Base-by-base conservation (phyloP, 1,140 invertebrate species). In the Tetraneura akinire region DNA sequence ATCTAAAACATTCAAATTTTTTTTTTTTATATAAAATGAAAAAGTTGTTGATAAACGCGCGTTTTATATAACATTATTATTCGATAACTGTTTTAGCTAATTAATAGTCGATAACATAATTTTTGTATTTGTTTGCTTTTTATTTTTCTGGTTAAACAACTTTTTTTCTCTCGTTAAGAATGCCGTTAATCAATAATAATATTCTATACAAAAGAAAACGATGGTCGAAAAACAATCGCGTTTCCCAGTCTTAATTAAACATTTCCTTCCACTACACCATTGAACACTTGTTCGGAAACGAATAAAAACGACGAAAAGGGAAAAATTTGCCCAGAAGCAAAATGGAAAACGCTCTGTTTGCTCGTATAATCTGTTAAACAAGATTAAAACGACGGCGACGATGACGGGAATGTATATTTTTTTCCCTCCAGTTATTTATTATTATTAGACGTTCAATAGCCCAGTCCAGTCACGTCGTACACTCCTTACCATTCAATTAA, bases 201-300 rank as follows among this genome's bases (percentile, higher is more conserved):
- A n/a, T n/a, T n/a, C n/a, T n/a, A n/a, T n/a, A n/a, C n/a, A n/a
- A n/a, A n/a, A n/a, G n/a, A n/a, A n/a, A n/a, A n/a, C n/a, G n/a
- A n/a, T n/a, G n/a, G 68, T 51, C n/a, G 68, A n/a, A 51, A 47
- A 71, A 71, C 68, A 71, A 71, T 71, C 66, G 66, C 14, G 66
- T 45, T 68, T 68, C 42, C 45, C 45, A 29, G 45, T 71, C 68
- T 51, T 71, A 71, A 71, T 71, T 71, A 51, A 49, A 16, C 45
- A 71, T 49, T 49, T 51, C 45, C 49, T 26, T n/a, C 8, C 32
- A 37, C 32, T 4, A 37, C 26, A 10, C 23, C 8, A n/a, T n/a
- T n/a, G n/a, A 51, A 49, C 68, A 32, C 68, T 71, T 51, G 47
- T 71, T 71, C n/a, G 49, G 23, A 71, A 71, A 71, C 16, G 45